phyloP scores from a whole-genome alignment of 2,888 invertebrate genomes.

The Lysandra coridon region DNA sequence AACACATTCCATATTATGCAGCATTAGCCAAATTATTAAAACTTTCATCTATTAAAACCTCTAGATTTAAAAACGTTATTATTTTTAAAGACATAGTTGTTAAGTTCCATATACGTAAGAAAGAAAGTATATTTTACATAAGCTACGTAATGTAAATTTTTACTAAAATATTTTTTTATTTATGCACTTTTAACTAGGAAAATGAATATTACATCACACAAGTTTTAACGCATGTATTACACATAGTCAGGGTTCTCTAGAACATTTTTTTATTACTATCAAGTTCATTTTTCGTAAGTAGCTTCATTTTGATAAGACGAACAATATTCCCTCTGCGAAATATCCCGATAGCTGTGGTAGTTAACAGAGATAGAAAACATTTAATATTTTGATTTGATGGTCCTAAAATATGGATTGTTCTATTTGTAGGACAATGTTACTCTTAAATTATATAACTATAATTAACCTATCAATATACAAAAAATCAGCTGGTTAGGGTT shows the following conservation, averaged over 20 bases:
- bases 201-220: background rate
- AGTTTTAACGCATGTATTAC: background rate
- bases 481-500: no score
- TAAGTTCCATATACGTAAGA: background rate
- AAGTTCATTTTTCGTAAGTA: no score
- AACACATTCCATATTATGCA: background rate
- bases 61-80: background rate
- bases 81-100: background rate
- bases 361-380: no score
- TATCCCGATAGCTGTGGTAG: no score
- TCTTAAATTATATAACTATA: no score
- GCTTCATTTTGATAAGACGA: no score
- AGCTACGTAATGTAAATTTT: background rate
- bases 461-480: no score
- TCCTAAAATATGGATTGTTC: no score
- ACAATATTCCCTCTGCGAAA: no score
- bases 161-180: background rate
- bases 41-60: constrained; percentile 6
- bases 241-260: background rate
- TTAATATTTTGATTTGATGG: no score
- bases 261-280: no score
- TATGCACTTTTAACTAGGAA: background rate
- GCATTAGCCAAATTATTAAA: background rate
- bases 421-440: no score
- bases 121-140: constrained; percentile 14